A percentile compares a stretch with the other conserved stretches of the same genome.
These are phyloP conservation scores for Ptilorrhoa leucosticta DNA, from an alignment of 2,113 vertebrate genomes.

Conservation along the genomic window DNA sequence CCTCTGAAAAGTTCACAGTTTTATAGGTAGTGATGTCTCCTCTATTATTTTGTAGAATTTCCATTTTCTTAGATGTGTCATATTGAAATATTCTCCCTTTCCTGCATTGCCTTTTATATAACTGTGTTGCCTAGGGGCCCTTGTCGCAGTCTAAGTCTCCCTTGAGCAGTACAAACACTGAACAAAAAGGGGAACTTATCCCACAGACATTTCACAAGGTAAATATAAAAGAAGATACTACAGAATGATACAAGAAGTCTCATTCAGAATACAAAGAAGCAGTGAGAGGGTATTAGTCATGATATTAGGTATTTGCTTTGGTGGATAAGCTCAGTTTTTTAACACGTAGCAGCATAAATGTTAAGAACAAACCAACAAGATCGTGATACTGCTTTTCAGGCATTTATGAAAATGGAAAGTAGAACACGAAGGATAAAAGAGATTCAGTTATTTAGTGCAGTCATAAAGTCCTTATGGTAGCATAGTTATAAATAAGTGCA, in stretches of 20 bases:
- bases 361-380: neutral
- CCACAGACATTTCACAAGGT: neutral
- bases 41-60: neutral
- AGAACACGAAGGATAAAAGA: neutral
- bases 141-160: neutral
- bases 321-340: neutral
- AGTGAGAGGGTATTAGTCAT: neutral
- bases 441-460: neutral
- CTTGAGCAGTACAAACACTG: neutral
- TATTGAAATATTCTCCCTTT: neutral
- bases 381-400: neutral
- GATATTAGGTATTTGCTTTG: neutral
- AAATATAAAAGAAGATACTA: neutral
- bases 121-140: neutral
- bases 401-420: accelerated
- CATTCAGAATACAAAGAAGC: neutral
- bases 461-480: neutral
- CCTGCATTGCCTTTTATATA: neutral
- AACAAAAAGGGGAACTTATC: neutral
- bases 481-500: neutral
- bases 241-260: neutral
- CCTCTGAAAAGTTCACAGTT: neutral
- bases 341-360: neutral
- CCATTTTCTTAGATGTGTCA: neutral
- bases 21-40: neutral